Percentiles rank a stretch among this genome's conserved stretches.
phyloP scores from a whole-genome alignment of 1,140 invertebrate genomes.

The Drosophila neocordata region DNA sequence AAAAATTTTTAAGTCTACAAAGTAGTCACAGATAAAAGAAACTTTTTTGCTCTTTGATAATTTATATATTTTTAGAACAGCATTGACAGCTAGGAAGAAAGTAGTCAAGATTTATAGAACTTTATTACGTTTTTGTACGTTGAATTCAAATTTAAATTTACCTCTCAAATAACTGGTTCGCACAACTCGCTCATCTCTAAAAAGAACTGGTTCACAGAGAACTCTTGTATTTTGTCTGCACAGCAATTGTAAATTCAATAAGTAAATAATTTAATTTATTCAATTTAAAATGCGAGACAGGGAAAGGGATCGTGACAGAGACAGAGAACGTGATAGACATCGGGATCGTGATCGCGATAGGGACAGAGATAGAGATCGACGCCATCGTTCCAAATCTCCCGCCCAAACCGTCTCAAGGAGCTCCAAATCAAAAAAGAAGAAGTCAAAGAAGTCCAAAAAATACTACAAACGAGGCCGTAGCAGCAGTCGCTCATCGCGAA shows the following conservation, averaged over 20 bases:
- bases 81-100: no score
- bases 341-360: constrained; percentile 48
- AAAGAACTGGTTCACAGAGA: background rate
- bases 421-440: constrained; percentile 73
- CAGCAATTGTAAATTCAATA: background rate
- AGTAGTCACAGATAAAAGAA: no score
- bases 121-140: no score
- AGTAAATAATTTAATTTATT: background rate
- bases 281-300: constrained; percentile 44
- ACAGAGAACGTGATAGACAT: constrained; percentile 56
- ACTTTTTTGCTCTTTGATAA: no score
- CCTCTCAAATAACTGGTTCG: no score
- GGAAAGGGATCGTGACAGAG: constrained; percentile 55
- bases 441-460: constrained; percentile 75
- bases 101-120: no score
- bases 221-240: background rate
- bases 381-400: constrained; percentile 69
- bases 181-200: no score
- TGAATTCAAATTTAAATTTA: no score
- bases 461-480: constrained; percentile 66
- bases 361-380: constrained; percentile 53
- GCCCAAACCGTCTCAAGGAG: constrained; percentile 46
- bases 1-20: no score
- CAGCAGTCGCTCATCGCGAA: constrained; percentile 64
- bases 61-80: no score